phyloP scores from a whole-genome alignment of 30 jellyfish, hydroid and myxozoan species.

The Hydra vulgaris region DNA sequence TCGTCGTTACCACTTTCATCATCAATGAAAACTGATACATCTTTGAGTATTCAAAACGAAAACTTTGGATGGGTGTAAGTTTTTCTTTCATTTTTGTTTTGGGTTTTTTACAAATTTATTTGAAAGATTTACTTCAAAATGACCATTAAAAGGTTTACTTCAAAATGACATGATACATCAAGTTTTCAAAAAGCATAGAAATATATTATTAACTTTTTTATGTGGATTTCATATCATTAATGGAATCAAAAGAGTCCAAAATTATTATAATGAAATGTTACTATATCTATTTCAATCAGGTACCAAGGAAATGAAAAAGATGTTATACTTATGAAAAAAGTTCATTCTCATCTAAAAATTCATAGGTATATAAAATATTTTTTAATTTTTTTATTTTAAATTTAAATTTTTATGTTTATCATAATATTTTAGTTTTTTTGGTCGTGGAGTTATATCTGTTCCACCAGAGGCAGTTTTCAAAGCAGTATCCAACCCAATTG shows the following conservation, averaged over 20 bases:
- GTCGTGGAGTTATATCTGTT: constrained; percentile 75
- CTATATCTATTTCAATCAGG: constrained; percentile 22
- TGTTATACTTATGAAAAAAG: constrained; percentile 50
- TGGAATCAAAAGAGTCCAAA: background rate
- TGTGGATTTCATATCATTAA: background rate
- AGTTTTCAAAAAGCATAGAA: too few species aligned
- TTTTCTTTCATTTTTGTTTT: too few species aligned
- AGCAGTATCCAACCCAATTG: constrained; percentile 73
- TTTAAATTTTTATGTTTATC: background rate
- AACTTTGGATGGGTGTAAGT: background rate
- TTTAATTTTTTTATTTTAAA: background rate
- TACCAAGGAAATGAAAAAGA: constrained; percentile 63
- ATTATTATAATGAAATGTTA: background rate
- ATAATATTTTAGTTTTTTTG: constrained; percentile 53
- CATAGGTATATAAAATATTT: constrained; percentile 56
- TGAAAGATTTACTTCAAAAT: background rate
- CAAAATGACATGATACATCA: too few species aligned
- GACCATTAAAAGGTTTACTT: background rate
- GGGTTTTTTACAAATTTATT: too few species aligned
- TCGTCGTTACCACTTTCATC: background rate
- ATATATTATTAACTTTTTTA: too few species aligned
- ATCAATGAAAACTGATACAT: background rate
- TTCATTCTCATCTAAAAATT: constrained; percentile 46
- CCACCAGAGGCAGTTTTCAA: constrained; percentile 87
- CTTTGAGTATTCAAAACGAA: background rate